Evolutionary conservation across 2,888 invertebrate genomes (phyloP).

Genomic region (Drosophila buzzatii): DNA sequence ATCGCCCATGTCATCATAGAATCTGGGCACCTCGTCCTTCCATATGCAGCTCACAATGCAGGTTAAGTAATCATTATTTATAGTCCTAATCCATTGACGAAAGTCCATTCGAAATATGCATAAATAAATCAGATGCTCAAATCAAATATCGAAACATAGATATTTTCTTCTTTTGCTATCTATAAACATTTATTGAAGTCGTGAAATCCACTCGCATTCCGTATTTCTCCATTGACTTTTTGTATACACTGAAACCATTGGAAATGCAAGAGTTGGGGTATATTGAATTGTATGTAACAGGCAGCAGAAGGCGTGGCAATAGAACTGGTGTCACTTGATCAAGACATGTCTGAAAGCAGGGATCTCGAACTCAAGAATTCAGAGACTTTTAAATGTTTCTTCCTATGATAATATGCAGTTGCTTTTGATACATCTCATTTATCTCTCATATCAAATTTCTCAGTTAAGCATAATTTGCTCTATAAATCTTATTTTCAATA

Average conservation of each 20-base stretch:
- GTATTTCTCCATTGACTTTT: not conserved
- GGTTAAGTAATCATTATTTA: conserved; percentile 5
- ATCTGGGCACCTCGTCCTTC: not conserved
- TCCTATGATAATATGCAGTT: too few species aligned
- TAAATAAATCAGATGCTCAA: conserved; percentile 3
- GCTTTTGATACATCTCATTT: too few species aligned
- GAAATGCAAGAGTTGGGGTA: not conserved
- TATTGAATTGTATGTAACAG: not conserved
- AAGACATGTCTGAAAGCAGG: not conserved
- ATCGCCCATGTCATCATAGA: not conserved
- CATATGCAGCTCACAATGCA: conserved; percentile 7
- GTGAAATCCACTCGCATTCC: not conserved
- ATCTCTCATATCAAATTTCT: too few species aligned
- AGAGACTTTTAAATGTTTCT: not conserved
- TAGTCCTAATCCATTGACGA: not conserved
- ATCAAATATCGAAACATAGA: conserved; percentile 12
- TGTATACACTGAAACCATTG: not conserved
- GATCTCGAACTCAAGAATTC: not conserved
- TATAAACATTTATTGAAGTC: conserved; percentile 2
- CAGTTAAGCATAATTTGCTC: too few species aligned
- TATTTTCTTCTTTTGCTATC: too few species aligned
- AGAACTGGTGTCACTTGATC: too few species aligned
- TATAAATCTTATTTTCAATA: not conserved
- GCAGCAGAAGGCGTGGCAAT: not conserved
- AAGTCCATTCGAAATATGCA: not conserved